A percentile compares a stretch with the other conserved stretches of the same genome.
Conservation (phyloP, 2,113 vertebrate genomes). For the Pelusios castaneus region DNA sequence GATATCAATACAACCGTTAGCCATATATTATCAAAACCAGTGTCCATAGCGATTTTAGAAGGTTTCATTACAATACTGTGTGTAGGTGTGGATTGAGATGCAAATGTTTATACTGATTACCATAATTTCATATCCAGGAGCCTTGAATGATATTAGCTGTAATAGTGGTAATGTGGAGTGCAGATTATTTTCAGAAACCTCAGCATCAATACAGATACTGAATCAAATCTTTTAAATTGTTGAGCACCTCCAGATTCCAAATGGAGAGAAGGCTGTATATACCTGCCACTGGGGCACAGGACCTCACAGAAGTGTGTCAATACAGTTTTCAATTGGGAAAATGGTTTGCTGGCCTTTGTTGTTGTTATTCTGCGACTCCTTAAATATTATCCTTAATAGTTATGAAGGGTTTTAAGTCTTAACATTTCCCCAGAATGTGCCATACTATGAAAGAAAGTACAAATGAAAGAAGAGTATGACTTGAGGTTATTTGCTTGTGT, state of each 20-base stretch:
- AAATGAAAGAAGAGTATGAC: background rate
- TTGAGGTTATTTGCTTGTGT: background rate
- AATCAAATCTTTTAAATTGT: background rate
- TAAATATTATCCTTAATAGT: background rate
- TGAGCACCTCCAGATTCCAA: background rate
- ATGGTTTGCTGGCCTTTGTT: background rate
- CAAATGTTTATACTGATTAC: background rate
- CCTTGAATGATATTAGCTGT: rapidly evolving
- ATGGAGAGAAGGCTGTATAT: background rate
- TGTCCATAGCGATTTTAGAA: constrained; percentile 67
- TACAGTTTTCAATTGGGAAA: background rate
- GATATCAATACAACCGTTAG: constrained; percentile 65
- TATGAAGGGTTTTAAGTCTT: background rate
- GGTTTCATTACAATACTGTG: constrained; percentile 60
- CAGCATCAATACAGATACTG: rapidly evolving
- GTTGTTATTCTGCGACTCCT: background rate
- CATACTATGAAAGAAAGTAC: background rate
- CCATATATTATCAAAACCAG: constrained; percentile 75
- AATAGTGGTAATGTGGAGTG: rapidly evolving
- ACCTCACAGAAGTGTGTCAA: rapidly evolving
- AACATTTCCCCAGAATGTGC: background rate
- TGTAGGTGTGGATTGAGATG: background rate
- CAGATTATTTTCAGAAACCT: background rate
- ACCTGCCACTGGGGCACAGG: rapidly evolving
- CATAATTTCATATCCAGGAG: background rate